These are phyloP conservation scores for Phyllotreta cruciferae DNA, from an alignment of 2,888 invertebrate genomes.

Conservation along the genomic window DNA sequence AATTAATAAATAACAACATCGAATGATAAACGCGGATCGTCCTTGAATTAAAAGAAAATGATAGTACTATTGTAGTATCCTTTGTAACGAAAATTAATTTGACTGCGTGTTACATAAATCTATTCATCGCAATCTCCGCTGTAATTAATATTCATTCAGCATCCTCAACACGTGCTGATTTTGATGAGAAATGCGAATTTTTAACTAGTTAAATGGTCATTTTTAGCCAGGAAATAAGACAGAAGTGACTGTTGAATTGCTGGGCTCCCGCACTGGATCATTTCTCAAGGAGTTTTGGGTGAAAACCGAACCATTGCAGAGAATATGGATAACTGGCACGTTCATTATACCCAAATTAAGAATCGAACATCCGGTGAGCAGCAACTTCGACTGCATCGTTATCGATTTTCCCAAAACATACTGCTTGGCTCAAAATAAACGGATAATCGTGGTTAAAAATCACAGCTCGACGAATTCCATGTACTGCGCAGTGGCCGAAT, in stretches of 20 bases:
- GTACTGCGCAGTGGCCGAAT: conserved; percentile 57
- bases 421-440: conserved; percentile 53
- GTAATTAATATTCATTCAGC: not conserved
- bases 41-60: too few relatives aligned
- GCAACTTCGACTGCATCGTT: conserved; percentile 56
- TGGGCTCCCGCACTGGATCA: conserved; percentile 54
- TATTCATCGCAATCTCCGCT: too few relatives aligned
- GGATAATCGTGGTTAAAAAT: conserved; percentile 58
- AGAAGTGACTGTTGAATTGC: conserved; percentile 54
- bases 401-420: conserved; percentile 59
- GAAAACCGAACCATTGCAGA: conserved; percentile 53
- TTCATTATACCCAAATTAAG: conserved; percentile 56
- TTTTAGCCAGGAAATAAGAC: conserved; percentile 39
- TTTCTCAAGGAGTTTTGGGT: conserved; percentile 61
- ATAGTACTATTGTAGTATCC: too few relatives aligned
- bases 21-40: too few relatives aligned
- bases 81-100: too few relatives aligned
- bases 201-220: too few relatives aligned
- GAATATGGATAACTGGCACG: conserved; percentile 49
- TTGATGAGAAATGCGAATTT: conserved; percentile 5
- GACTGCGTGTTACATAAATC: too few relatives aligned
- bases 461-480: conserved; percentile 56
- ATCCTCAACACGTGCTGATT: not conserved
- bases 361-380: conserved; percentile 54
- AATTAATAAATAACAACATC: not conserved